A percentile compares a stretch with the other conserved stretches of the same genome.
Evolutionary conservation across 2,888 invertebrate species (phyloP).

Genomic region (Euplagia quadripunctaria): DNA sequence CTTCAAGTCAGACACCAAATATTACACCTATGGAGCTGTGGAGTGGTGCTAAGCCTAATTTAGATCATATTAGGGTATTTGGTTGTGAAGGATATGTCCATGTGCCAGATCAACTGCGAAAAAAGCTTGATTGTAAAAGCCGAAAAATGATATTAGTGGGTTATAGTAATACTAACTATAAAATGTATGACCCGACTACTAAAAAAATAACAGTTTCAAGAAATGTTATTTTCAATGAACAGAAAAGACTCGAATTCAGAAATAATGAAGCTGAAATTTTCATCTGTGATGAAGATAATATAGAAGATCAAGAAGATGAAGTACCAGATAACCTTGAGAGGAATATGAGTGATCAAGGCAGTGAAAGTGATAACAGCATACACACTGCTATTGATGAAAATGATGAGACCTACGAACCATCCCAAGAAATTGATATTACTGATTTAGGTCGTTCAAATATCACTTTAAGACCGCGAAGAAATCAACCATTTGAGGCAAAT

Average conservation of each 20-base stretch:
- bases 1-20: constrained; percentile 48
- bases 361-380: too few relatives aligned
- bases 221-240: constrained; percentile 22
- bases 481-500: not conserved
- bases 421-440: not conserved
- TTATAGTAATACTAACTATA: constrained; percentile 58
- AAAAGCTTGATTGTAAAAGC: constrained; percentile 35
- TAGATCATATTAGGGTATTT: constrained; percentile 49
- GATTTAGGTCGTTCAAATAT: not conserved
- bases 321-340: too few relatives aligned
- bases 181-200: constrained; percentile 44
- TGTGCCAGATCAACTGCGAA: constrained; percentile 54
- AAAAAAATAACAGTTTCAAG: constrained; percentile 35
- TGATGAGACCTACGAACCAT: constrained; percentile 2
- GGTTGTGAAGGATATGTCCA: constrained; percentile 56
- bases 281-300: too few relatives aligned
- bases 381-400: too few relatives aligned
- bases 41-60: constrained; percentile 43
- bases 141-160: constrained; percentile 53
- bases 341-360: too few relatives aligned
- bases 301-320: too few relatives aligned
- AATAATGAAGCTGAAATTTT: too few relatives aligned
- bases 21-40: constrained; percentile 56
- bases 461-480: constrained; percentile 1
- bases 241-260: too few relatives aligned